Percentiles rank a stretch among this genome's conserved stretches.
phyloP scores from a whole-genome alignment of 2,888 invertebrate genomes.

The Coelinius sp. region DNA sequence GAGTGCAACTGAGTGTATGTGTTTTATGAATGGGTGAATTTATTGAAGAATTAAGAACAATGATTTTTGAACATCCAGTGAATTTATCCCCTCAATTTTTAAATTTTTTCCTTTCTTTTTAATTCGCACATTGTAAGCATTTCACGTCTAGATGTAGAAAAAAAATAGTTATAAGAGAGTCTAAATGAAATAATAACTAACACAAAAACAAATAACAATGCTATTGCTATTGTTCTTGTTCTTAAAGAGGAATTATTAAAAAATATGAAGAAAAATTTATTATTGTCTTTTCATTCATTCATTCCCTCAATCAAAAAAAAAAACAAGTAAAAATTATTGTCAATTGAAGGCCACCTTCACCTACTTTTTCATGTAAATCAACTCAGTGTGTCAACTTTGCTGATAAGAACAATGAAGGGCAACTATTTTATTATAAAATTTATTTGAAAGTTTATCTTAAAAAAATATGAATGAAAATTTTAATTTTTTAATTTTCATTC shows the following conservation, averaged over 20 bases:
- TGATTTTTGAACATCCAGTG: constrained; percentile 59
- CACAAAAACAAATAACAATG: constrained; percentile 50
- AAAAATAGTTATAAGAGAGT: constrained; percentile 61
- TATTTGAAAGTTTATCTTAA: not conserved
- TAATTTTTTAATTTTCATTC: too few species aligned
- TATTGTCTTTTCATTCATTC: not conserved
- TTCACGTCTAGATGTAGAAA: constrained; percentile 42
- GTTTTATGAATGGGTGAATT: not conserved
- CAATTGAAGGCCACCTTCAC: not conserved
- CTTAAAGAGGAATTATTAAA: constrained; percentile 60
- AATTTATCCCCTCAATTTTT: constrained; percentile 44
- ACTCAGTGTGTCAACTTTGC: not conserved
- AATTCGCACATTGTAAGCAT: constrained; percentile 4
- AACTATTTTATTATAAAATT: not conserved
- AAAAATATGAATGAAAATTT: not conserved
- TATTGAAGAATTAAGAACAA: constrained; percentile 35
- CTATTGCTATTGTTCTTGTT: constrained; percentile 67
- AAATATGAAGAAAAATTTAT: constrained; percentile 46
- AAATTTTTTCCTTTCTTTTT: not conserved
- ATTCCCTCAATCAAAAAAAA: not conserved
- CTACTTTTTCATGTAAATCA: too few species aligned
- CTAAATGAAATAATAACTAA: constrained; percentile 63
- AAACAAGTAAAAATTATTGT: not conserved
- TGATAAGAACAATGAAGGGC: not conserved
- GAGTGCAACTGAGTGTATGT: not conserved